These are phyloP conservation scores for Phyto melanocephala DNA, from an alignment of 2,888 invertebrate genomes.

Conservation along the genomic window DNA sequence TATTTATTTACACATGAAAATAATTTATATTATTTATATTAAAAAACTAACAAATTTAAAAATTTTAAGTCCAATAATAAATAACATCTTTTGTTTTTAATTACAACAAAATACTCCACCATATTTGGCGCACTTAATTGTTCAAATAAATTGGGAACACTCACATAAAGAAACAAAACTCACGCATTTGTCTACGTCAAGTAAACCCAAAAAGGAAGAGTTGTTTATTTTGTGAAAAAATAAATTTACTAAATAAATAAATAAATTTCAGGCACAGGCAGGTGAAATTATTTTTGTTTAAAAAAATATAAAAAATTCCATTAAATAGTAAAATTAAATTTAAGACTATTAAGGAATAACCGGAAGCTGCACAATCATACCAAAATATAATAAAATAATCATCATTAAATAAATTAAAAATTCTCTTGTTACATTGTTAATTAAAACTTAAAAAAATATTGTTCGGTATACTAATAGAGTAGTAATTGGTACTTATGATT, in stretches of 20 bases:
- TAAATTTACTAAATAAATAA: background rate
- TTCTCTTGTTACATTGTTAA: background rate
- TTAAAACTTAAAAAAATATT: background rate
- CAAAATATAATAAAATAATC: background rate
- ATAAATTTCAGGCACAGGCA: slow-evolving; percentile 19
- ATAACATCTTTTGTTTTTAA: slow-evolving; percentile 51
- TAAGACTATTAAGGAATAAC: slow-evolving; percentile 40
- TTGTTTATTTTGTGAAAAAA: slow-evolving; percentile 20
- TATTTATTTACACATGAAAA: background rate
- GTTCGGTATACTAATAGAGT: background rate
- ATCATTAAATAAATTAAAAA: slow-evolving; percentile 7
- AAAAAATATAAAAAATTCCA: background rate
- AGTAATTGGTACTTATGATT: background rate
- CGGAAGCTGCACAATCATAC: slow-evolving; percentile 54
- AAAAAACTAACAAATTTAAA: slow-evolving; percentile 10
- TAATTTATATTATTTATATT: background rate
- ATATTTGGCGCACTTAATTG: slow-evolving; percentile 61
- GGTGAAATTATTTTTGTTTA: slow-evolving; percentile 36
- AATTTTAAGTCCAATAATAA: too few species aligned
- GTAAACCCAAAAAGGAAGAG: slow-evolving; percentile 46
- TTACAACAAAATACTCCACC: slow-evolving; percentile 44
- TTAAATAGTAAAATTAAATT: slow-evolving; percentile 15
- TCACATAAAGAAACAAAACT: background rate
- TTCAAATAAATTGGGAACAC: slow-evolving; percentile 59
- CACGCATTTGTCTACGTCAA: slow-evolving; percentile 41